Evolutionary conservation across 2,113 vertebrate species (phyloP), one percentile per base, ranked within the genome.

Genomic region (Aplodontia rufa): DNA sequence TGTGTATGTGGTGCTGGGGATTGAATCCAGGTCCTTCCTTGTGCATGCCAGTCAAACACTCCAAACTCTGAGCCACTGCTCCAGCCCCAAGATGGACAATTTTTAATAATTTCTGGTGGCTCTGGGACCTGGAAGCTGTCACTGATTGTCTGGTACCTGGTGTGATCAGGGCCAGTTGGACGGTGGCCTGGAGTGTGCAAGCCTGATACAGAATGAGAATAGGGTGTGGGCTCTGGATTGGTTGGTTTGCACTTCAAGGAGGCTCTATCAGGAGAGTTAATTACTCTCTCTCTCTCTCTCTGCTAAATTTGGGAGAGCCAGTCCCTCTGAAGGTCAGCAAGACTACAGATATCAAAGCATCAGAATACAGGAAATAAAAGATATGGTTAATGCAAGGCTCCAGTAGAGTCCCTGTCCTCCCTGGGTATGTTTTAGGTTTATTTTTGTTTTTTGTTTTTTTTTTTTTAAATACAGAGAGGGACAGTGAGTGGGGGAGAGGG

Each of bases 231-330:
- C 35, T 87, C 28, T 37, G 26, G 40, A 37, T 60, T 58, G 42
- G 35, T 58, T 37, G 24, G 6, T 40, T 93, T 92, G 19, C 10
- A 74, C 37, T 78, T 80, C 42, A 74, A 75, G 85, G 80, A 14
- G 3, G 0, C 37, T 37, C 2, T 47, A 16, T 17, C 1, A 8
- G 19, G 13, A 4, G 14, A 12, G 5, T 24, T 49, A 0, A 51
- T 28, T 37, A 40, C 9, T 87, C 12, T n/a, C 51, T 78, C 16
- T 55, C n/a, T n/a, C n/a, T n/a, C n/a, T n/a, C n/a, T n/a, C n/a
- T n/a, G 32, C 20, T 82, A 40, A 14, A 45, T 47, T 12, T 42
- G 19, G 8, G 22, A 88, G 20, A 8, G 55, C 1, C 19, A 32
- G 35, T 79, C 5, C 42, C 42, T 87, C 35, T 62, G 53, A 32